Conservation (phyloP, 2,797 vertebrate genomes). For the Tapera naevia region DNA sequence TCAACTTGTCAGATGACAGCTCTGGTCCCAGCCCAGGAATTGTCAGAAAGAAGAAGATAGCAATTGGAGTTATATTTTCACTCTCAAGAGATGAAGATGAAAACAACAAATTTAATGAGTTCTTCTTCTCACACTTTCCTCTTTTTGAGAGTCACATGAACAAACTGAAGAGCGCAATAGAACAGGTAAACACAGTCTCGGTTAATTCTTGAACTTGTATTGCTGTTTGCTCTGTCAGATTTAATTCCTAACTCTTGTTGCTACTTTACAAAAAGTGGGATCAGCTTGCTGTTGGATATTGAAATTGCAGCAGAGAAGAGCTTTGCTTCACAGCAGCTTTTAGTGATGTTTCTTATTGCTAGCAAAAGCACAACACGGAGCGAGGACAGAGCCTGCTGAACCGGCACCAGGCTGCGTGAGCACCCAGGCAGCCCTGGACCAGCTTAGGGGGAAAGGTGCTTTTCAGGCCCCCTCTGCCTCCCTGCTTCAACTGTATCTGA, state of each 20-base stretch:
- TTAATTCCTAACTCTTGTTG: neutral
- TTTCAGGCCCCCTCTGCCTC: neutral
- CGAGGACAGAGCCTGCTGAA: neutral
- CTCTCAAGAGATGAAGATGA: conserved; percentile 90
- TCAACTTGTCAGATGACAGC: conserved; percentile 98
- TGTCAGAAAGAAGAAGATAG: conserved; percentile 96
- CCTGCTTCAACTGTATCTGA: neutral
- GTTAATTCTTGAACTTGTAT: neutral
- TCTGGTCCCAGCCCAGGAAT: conserved; percentile 87
- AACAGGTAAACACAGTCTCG: conserved; percentile 84
- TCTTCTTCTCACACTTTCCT: conserved; percentile 99
- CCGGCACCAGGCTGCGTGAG: neutral
- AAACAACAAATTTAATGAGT: conserved; percentile 94
- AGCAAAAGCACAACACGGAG: neutral
- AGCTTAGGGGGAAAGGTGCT: neutral
- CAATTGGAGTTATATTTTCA: conserved; percentile 95
- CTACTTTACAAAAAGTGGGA: neutral
- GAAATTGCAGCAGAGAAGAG: neutral
- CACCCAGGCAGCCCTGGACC: neutral
- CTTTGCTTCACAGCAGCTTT: neutral
- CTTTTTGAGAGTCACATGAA: conserved; percentile 99
- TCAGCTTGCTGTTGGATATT: neutral
- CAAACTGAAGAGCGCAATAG: conserved; percentile 96
- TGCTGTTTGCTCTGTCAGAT: neutral
- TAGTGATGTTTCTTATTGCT: neutral